phyloP scores from a whole-genome alignment of 2,888 invertebrate genomes.

The Syrphus vitripennis region DNA sequence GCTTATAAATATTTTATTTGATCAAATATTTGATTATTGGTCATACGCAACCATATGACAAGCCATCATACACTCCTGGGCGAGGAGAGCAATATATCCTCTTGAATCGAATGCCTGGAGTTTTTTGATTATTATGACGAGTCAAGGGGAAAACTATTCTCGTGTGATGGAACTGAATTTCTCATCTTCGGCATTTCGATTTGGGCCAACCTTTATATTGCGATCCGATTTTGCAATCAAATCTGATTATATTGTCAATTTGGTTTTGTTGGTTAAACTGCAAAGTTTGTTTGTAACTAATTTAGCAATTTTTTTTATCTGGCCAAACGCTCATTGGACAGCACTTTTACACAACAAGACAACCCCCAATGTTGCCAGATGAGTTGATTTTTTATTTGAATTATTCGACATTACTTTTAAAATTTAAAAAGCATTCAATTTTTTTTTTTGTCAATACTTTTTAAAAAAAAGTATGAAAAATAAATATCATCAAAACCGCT shows the following conservation, averaged over 20 bases:
- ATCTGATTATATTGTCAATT: conserved; percentile 43
- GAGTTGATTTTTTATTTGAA: too few relatives aligned
- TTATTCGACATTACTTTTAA: too few relatives aligned
- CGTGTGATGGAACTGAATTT: background rate
- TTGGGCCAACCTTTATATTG: conserved; percentile 4
- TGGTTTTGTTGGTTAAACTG: background rate
- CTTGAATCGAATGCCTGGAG: background rate
- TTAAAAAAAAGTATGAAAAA: too few relatives aligned
- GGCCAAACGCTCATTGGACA: background rate
- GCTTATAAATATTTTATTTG: conserved; percentile 62
- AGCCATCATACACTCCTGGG: background rate
- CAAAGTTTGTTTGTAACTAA: conserved; percentile 43
- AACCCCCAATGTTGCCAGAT: too few relatives aligned
- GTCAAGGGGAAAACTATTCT: background rate
- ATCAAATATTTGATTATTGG: conserved; percentile 59
- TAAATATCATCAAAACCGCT: too few relatives aligned
- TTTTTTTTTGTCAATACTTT: too few relatives aligned
- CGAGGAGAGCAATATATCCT: background rate
- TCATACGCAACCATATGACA: conserved; percentile 5
- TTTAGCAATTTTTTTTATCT: background rate
- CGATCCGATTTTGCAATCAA: conserved; percentile 6
- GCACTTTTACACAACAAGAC: too few relatives aligned
- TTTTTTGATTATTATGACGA: background rate
- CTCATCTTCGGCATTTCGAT: conserved; percentile 13
- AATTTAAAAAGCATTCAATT: too few relatives aligned